These are phyloP conservation scores for Gallinago media DNA, from an alignment of 2,113 vertebrate genomes.

Conservation along the genomic window DNA sequence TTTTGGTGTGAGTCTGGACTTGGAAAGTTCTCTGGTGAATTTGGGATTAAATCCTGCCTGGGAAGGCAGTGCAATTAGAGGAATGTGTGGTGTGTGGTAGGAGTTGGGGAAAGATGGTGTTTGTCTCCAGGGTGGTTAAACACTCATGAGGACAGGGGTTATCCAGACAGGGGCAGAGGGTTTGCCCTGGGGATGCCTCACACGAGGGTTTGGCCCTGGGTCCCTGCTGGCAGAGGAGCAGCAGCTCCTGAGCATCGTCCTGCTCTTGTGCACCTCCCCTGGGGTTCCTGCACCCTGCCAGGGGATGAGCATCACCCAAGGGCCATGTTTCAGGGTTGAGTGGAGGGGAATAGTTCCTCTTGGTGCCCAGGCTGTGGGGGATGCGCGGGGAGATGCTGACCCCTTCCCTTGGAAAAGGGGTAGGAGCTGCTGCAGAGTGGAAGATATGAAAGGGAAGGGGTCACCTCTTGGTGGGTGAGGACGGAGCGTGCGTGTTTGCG, in stretches of 20 bases:
- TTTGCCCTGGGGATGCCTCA: background rate
- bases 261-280: background rate
- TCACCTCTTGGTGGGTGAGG: background rate
- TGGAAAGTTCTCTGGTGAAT: background rate
- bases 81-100: background rate
- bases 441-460: background rate
- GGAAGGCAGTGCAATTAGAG: background rate
- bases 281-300: background rate
- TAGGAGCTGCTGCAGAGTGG: background rate
- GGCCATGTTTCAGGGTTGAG: background rate
- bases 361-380: background rate
- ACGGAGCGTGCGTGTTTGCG: rapidly evolving
- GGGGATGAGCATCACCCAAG: background rate
- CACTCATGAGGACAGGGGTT: rapidly evolving
- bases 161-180: background rate
- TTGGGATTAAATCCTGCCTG: background rate
- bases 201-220: background rate
- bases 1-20: background rate
- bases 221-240: background rate
- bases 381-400: background rate
- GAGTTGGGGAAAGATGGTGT: background rate
- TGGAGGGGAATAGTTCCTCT: background rate
- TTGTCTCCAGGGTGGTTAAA: background rate
- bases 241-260: background rate
- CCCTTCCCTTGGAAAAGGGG: background rate